These are phyloP conservation scores for Centroberyx gerrardi DNA, from an alignment of 2,797 vertebrate genomes.

Conservation along the genomic window DNA sequence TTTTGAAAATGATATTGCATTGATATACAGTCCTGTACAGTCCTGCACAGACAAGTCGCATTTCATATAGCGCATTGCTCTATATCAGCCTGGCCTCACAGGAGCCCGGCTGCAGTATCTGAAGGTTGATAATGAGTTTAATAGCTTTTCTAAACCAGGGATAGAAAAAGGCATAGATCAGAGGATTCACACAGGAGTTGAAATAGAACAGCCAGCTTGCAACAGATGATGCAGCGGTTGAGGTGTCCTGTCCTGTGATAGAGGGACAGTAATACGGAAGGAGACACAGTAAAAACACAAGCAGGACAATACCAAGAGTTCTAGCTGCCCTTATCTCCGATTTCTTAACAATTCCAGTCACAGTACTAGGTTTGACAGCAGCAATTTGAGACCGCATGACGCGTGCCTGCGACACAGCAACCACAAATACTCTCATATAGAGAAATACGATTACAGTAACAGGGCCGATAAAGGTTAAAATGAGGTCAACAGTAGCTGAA, in stretches of 20 bases:
- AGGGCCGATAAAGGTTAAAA: constrained; percentile 52
- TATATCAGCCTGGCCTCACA: constrained; percentile 3
- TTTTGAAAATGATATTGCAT: too few relatives aligned
- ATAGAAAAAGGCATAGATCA: constrained; percentile 61
- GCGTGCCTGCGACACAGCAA: constrained; percentile 48
- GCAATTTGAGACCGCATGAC: constrained; percentile 8
- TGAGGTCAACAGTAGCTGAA: constrained; percentile 28
- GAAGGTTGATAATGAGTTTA: constrained; percentile 50
- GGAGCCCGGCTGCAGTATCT: constrained; percentile 46
- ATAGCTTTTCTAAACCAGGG: constrained; percentile 50
- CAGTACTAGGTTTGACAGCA: not conserved
- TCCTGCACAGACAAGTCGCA: too few relatives aligned
- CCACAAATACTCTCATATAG: constrained; percentile 57
- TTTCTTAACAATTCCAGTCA: constrained; percentile 10
- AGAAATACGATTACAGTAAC: constrained; percentile 53
- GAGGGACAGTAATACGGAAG: constrained; percentile 39
- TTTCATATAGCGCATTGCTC: not conserved
- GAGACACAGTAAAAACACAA: constrained; percentile 48
- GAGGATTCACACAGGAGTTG: constrained; percentile 61
- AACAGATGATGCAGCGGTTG: not conserved
- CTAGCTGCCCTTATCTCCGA: constrained; percentile 55
- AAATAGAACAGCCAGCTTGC: constrained; percentile 43
- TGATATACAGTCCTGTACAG: too few relatives aligned
- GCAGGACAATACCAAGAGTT: constrained; percentile 51
- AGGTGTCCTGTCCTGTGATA: not conserved